Conservation (phyloP, 2,113 vertebrate genomes). For the human (Homo sapiens) region GRCh38 chr1:14047001-14047500, state of each 20-base stretch:
- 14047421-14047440: not conserved
- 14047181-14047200: not conserved
- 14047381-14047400: not conserved
- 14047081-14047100: no score
- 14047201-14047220: not conserved
- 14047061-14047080: not conserved
- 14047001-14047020: not conserved
- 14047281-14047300: not conserved
- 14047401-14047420: not conserved
- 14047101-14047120: not conserved
- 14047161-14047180: not conserved
- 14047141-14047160: not conserved
- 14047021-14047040: not conserved
- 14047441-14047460: not conserved
- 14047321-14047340: not conserved
- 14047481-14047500: not conserved
- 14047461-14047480: not conserved
- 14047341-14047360: not conserved
- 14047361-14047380: not conserved
- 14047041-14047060: not conserved
- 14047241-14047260: not conserved
- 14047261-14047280: not conserved
- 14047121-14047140: not conserved
- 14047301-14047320: not conserved
- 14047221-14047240: not conserved